phyloP scores from a whole-genome alignment of 2,797 vertebrate genomes.

The Tachyglossus aculeatus region DNA sequence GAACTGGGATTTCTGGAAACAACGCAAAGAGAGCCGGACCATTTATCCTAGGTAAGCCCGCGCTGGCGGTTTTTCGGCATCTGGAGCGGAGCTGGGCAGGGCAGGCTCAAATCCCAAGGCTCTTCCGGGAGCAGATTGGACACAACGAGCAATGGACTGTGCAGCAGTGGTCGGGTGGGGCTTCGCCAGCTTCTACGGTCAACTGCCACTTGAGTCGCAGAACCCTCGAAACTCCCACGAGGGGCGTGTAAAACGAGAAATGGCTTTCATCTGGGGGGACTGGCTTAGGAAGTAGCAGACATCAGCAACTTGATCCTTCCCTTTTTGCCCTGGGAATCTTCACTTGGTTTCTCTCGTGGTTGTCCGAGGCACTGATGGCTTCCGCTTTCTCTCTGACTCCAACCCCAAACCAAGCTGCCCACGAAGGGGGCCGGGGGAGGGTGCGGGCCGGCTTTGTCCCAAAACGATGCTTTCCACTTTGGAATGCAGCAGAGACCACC shows the following conservation, averaged over 20 bases:
- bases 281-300: too few relatives aligned
- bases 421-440: not conserved
- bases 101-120: not conserved
- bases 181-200: too few relatives aligned
- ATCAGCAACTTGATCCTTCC: not conserved
- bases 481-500: not conserved
- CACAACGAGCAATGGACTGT: too few relatives aligned
- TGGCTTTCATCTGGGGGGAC: too few relatives aligned
- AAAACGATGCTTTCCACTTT: not conserved
- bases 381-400: not conserved
- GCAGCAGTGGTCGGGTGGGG: too few relatives aligned
- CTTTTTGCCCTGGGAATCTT: not conserved
- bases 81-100: not conserved
- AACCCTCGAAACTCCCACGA: too few relatives aligned
- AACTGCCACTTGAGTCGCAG: too few relatives aligned
- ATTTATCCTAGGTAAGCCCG: slow-evolving; percentile 90
- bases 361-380: rapidly evolving
- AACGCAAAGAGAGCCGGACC: slow-evolving; percentile 97
- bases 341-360: too few relatives aligned
- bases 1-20: slow-evolving; percentile 90
- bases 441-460: not conserved
- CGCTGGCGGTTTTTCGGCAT: not conserved
- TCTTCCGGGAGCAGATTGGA: not conserved
- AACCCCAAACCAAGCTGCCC: too few relatives aligned
- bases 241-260: too few relatives aligned